Evolutionary conservation across 2,888 invertebrate genomes (phyloP), one percentile per base, ranked within the genome.

Genomic region (Galeruca laticollis): DNA sequence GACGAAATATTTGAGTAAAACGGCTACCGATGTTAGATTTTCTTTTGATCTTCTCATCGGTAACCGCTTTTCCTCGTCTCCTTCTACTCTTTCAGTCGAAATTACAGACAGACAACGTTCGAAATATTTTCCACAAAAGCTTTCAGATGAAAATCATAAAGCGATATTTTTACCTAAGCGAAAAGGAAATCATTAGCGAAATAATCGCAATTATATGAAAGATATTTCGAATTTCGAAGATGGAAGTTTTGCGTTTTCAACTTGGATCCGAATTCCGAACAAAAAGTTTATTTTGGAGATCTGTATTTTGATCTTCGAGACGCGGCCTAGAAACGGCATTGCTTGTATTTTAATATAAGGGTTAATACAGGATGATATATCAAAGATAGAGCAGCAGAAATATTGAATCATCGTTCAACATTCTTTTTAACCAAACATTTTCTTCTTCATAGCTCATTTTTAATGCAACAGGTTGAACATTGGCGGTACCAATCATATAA

Each of bases 121-220:
- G 76, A 77, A 76, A 78, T 79, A 77, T 79, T 79, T 76, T 72
- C 75, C 73, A 74, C 79, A 77, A 76, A 77, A 76, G 76, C 75
- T 75, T 74, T 72, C 73, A 69, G 71, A 76, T 77, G 77, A 72
- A 77, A 74, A 77, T 75, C 78, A 77, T 76, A 75, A 76, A 77
- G 76, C 76, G 75, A 76, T 77, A 77, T 76, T 77, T 78, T 76
- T 75, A 75, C 74, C 75, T 76, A 76, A 76, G 69, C 73, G 71
- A 74, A 26, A 71, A 73, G 76, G 75, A 77, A 77, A 77, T 77
- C 77, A 75, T 77, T 77, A 76, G 70, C 64, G 69, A 74, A 74
- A 72, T 74, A 72, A 77, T 72, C 73, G 61, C 67, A 71, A 73
- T 73, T 73, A 61, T 67, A 54, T 62, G 59, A 62, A 33, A 68